Evolutionary conservation across 2,797 vertebrate species (phyloP), one percentile per base, ranked within the genome.

Genomic region (Syngnathus rostellatus): DNA sequence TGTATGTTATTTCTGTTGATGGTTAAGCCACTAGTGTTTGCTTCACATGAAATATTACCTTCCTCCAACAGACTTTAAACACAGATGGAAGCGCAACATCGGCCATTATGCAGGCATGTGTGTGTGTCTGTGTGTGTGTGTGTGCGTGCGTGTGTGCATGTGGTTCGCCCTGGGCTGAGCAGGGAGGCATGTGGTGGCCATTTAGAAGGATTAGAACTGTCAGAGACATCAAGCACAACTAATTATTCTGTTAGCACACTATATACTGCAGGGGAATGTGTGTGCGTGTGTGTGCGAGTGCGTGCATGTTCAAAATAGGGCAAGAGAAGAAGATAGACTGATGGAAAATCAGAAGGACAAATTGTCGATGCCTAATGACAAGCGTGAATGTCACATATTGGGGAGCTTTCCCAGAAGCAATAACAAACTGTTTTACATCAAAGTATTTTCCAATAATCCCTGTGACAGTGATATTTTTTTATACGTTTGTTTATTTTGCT

Each of bases 161-260:
- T 81, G 77, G 75, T n/a, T 83, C 63, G 77, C 82, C 74, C 65
- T 58, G 66, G 82, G 80, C 82, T 86, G 88, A 83, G 87, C 88
- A 87, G 82, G 74, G 79, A 86, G 89, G 84, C 87, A 91, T 91
- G 89, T 91, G 89, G 84, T 86, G 67, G 41, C 91, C 83, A 85
- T 93, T 87, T 93, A 93, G 84, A 82, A 86, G 80, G 89, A 90
- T 85, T 90, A 89, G 84, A 91, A 88, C 89, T 91, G 90, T 91
- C 89, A 91, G 81, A 89, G 62, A 88, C 91, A 85, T 87, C 46
- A 91, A 92, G 90, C 90, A 81, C 86, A 68, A 89, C 87, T 91
- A 92, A 92, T 88, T 86, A 87, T 87, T 81, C 82, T 81, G 86
- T 86, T 87, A 85, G 78, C 78, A 83, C 84, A 83, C 79, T 74